Conservation (phyloP, 2,888 invertebrate species). For the Pristionchus japonicus region DNA sequence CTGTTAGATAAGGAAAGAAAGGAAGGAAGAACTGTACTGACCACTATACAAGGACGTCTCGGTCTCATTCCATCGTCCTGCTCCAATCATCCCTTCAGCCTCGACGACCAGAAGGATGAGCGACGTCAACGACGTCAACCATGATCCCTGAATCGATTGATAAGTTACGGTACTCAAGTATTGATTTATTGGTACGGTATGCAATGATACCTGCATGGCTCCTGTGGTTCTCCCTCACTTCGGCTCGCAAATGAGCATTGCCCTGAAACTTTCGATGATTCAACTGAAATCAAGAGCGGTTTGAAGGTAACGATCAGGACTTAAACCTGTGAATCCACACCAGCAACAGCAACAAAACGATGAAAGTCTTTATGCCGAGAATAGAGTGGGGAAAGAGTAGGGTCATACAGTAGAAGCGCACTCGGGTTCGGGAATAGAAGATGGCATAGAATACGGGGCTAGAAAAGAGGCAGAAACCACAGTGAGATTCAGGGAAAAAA, state of each 20-base stretch:
- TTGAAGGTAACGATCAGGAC: background rate
- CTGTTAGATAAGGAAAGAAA: too few relatives aligned
- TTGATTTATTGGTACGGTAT: too few relatives aligned
- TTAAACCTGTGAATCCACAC: background rate
- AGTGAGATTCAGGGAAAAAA: conserved; percentile 22
- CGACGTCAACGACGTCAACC: background rate
- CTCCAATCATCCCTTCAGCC: background rate
- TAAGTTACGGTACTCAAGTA: too few relatives aligned
- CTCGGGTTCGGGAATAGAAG: background rate
- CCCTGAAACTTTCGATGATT: background rate
- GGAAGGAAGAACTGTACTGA: background rate
- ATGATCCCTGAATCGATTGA: background rate
- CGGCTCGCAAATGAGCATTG: background rate
- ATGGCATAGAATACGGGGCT: background rate
- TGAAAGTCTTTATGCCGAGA: conserved; percentile 20
- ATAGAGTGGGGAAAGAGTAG: background rate
- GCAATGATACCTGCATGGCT: conserved; percentile 9
- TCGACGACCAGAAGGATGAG: background rate
- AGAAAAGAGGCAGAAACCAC: background rate
- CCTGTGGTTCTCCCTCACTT: background rate
- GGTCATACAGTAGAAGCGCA: background rate
- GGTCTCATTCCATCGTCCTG: background rate
- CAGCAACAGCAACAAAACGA: background rate
- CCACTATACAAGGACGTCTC: conserved; percentile 1
- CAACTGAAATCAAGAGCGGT: background rate